These are phyloP conservation scores for Hypsibius dujardini DNA, from an alignment of 1,140 invertebrate genomes.

Conservation along the genomic window DNA sequence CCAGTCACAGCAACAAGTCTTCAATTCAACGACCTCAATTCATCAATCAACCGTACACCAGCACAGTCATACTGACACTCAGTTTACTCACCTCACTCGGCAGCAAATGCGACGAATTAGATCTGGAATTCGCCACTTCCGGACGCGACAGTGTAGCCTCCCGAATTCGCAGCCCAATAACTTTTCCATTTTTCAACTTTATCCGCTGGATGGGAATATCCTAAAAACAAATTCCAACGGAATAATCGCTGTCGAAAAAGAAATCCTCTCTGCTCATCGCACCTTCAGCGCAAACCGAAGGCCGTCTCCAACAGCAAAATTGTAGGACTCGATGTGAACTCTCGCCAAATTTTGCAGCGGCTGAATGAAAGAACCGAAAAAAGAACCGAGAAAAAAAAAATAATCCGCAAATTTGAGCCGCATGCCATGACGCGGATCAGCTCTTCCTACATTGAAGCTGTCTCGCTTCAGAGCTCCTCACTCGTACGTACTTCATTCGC, in stretches of 20 bases:
- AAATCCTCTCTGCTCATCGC: slow-evolving; percentile 19
- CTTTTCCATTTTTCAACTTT: slow-evolving; percentile 45
- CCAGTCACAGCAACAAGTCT: too few species aligned
- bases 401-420: background rate
- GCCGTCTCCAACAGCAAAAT: slow-evolving; percentile 62
- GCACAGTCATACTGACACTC: too few species aligned
- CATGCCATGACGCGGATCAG: background rate
- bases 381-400: background rate
- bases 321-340: slow-evolving; percentile 76
- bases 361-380: slow-evolving; percentile 24
- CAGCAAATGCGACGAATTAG: background rate
- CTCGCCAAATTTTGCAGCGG: slow-evolving; percentile 30
- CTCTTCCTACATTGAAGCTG: background rate
- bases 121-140: background rate
- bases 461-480: background rate
- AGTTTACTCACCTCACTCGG: slow-evolving; percentile 27
- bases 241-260: slow-evolving; percentile 19
- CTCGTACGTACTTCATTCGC: background rate
- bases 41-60: too few species aligned
- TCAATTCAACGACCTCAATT: too few species aligned
- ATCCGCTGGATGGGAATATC: slow-evolving; percentile 51
- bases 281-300: slow-evolving; percentile 46
- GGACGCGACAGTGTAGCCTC: background rate
- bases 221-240: slow-evolving; percentile 25
- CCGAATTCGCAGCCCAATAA: slow-evolving; percentile 46